Percentiles rank a stretch among this genome's conserved stretches.
Evolutionary conservation across 2,113 vertebrate genomes (phyloP).

Genomic region (Atractosteus spatula): DNA sequence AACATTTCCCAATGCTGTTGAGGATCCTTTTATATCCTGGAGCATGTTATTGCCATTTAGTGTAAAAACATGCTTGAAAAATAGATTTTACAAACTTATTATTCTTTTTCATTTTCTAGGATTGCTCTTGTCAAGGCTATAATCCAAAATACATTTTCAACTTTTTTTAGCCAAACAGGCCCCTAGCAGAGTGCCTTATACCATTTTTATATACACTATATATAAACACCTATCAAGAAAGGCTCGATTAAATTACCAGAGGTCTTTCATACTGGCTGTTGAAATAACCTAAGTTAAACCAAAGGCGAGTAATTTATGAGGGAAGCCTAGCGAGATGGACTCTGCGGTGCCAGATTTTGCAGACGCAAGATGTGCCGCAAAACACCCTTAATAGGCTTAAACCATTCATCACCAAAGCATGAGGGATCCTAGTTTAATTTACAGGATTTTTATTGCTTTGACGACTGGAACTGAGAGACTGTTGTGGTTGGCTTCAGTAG

Average conservation of each 20-base stretch:
- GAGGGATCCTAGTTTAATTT: conserved; percentile 53
- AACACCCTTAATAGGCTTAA: conserved; percentile 40
- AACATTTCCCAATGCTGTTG: no score
- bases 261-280: conserved; percentile 30
- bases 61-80: no score
- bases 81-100: no score
- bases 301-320: conserved; percentile 50
- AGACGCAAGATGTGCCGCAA: conserved; percentile 48
- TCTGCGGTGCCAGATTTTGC: conserved; percentile 35
- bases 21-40: no score
- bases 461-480: conserved; percentile 30
- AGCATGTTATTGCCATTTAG: no score
- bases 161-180: no score
- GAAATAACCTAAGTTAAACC: conserved; percentile 48
- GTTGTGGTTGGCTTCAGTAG: conserved; percentile 50
- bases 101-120: no score
- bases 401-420: conserved; percentile 40
- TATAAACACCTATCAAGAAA: neutral
- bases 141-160: no score
- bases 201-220: no score
- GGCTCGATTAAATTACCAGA: conserved; percentile 15
- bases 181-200: no score
- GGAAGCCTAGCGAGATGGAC: conserved; percentile 41
- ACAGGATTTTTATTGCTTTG: conserved; percentile 37
- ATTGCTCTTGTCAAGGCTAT: no score